Conservation (phyloP, 1,140 invertebrate species). For the Drosophila carrolli region DNA sequence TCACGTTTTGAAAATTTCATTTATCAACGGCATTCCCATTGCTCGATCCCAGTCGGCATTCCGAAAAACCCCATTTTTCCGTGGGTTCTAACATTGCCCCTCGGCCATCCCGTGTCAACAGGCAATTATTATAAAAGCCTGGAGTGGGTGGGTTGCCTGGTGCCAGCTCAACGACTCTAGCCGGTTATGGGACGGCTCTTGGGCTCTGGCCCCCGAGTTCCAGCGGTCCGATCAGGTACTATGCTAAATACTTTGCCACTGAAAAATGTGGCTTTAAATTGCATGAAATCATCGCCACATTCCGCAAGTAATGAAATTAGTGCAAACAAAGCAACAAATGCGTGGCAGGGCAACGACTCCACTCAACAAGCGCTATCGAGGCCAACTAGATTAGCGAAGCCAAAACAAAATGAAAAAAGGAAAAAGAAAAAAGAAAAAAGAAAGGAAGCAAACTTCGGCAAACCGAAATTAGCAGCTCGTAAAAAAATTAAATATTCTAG, state of each 20-base stretch:
- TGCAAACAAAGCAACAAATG: conserved; percentile 60
- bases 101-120: conserved; percentile 79
- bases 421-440: conserved; percentile 9
- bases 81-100: conserved; percentile 30
- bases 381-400: conserved; percentile 54
- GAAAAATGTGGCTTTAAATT: conserved; percentile 81
- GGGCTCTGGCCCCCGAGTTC: conserved; percentile 4
- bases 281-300: conserved; percentile 81
- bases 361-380: conserved; percentile 38
- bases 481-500: too few relatives aligned
- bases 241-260: conserved; percentile 76
- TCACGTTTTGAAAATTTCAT: conserved; percentile 71
- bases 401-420: conserved; percentile 30
- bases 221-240: conserved; percentile 32
- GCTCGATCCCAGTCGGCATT: conserved; percentile 53
- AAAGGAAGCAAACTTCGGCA: conserved; percentile 17
- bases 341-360: conserved; percentile 46
- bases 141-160: conserved; percentile 30
- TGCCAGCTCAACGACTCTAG: conserved; percentile 8
- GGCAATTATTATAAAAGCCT: conserved; percentile 82
- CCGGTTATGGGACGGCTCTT: conserved; percentile 9
- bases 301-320: conserved; percentile 80
- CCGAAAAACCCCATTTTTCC: conserved; percentile 17
- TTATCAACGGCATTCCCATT: conserved; percentile 69
- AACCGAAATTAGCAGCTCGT: too few relatives aligned